Evolutionary conservation across 2,797 vertebrate species (phyloP).

Genomic region (Carcharodon carcharias): DNA sequence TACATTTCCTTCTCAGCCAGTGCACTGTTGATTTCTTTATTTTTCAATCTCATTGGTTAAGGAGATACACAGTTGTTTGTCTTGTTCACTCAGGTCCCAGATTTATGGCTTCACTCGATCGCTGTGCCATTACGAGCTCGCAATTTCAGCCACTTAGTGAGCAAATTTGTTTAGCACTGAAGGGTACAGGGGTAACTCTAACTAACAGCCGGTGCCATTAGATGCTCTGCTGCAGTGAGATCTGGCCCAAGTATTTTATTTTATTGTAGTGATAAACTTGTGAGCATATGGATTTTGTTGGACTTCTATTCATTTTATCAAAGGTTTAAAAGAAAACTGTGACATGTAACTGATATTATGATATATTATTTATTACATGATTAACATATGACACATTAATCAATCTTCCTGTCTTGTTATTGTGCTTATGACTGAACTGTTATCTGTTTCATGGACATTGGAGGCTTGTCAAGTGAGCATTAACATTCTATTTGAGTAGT

Average conservation of each 20-base stretch:
- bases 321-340: neutral
- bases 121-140: neutral
- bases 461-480: constrained; percentile 12
- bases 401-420: constrained; percentile 27
- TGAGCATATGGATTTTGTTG: neutral
- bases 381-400: constrained; percentile 11
- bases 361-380: constrained; percentile 6
- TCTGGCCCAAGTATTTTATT: neutral
- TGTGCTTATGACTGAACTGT: neutral
- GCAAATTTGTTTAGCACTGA: neutral
- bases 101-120: neutral
- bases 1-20: neutral
- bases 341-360: neutral
- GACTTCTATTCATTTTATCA: neutral
- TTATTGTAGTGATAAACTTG: neutral
- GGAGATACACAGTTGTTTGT: neutral
- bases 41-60: neutral
- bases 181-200: neutral
- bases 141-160: neutral
- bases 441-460: constrained; percentile 14
- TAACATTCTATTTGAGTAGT: neutral
- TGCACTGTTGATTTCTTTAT: neutral
- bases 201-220: no score
- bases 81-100: neutral
- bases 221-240: neutral